Base-by-base conservation (phyloP, 2,113 vertebrate genomes). In the Dromaius novaehollandiae region DNA sequence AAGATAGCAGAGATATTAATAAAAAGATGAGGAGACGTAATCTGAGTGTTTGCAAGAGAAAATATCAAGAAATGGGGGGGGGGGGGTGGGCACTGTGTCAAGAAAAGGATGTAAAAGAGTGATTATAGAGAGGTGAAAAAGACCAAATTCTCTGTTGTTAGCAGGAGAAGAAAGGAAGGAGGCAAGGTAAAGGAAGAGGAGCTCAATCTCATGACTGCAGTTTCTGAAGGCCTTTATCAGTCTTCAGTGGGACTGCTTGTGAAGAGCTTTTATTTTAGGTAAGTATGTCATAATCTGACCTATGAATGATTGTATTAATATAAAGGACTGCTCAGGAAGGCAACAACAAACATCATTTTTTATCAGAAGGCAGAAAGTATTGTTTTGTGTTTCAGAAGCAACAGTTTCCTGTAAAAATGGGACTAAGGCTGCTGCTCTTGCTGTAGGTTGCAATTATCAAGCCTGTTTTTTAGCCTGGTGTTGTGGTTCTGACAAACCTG, bases 51-150 rank as follows among this genome's bases (percentile, higher is more conserved):
- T 7, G 10, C 12, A 64, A 61, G 17, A 19, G 10, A 53, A 68
- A 75, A 61, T 76, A 48, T 26, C 21, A 66, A 50, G 53, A 93
- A 30, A 8, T 28, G 4, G 0, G 18, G 30, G 4, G 0, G 18
- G 30, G 3, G 6, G 4, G 55, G 4, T 66, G 9, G 5, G 6
- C 16, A 51, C 0, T 0, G 11, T 14, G 0, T 0, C 68, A 48
- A 89, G 13, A 86, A 70, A 15, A 80, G 24, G 14, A 26, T 80
- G 32, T 11, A 38, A 38, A 93, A 60, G 4, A 38, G 17, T n/a
- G 25, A 4, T 26, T 92, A 20, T 20, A 70, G 4, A 30, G 22
- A 77, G 85, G 4, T 36, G 18, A 77, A 91, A 46, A 38, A 48
- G 44, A 40, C 3, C 11, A 73, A 51, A 51, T 81, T 78, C 44